Evolutionary conservation across 2,888 invertebrate genomes (phyloP).

Genomic region (Cylindroiulus punctatus): DNA sequence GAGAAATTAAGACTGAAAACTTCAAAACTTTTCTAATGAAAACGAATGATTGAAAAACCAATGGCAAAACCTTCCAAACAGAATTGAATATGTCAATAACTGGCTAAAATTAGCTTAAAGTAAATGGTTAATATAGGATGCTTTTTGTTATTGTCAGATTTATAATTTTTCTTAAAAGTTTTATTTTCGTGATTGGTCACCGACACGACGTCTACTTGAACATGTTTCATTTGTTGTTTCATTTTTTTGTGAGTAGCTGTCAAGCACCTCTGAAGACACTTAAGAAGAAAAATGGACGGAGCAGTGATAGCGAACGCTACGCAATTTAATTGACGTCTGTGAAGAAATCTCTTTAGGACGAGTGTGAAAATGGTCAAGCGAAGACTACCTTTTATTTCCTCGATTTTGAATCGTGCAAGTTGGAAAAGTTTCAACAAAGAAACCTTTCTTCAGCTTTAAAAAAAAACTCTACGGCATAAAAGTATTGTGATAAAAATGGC

Average conservation of each 20-base stretch:
- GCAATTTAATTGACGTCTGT: slow-evolving; percentile 19
- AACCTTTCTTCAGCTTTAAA: background rate
- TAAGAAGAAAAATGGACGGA: slow-evolving; percentile 7
- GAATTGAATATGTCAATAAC: no score
- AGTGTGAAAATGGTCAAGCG: slow-evolving; percentile 16
- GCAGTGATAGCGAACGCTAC: slow-evolving; percentile 4
- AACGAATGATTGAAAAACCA: no score
- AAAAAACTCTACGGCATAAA: background rate
- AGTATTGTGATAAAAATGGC: background rate
- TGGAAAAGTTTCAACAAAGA: slow-evolving; percentile 33
- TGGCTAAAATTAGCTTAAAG: no score
- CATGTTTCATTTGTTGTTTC: slow-evolving; percentile 1
- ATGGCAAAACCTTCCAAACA: no score
- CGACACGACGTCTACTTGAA: background rate
- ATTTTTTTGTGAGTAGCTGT: slow-evolving; percentile 13
- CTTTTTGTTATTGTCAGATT: no score
- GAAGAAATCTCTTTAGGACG: background rate
- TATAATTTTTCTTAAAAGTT: background rate
- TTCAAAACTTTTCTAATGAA: background rate
- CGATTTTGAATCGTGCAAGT: background rate
- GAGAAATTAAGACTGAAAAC: background rate
- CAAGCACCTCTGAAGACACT: slow-evolving; percentile 4
- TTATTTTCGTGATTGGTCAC: background rate
- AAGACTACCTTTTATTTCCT: slow-evolving; percentile 2
- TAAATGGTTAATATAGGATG: no score